Conservation (phyloP, 2,113 vertebrate species). For the Symphodus melops region DNA sequence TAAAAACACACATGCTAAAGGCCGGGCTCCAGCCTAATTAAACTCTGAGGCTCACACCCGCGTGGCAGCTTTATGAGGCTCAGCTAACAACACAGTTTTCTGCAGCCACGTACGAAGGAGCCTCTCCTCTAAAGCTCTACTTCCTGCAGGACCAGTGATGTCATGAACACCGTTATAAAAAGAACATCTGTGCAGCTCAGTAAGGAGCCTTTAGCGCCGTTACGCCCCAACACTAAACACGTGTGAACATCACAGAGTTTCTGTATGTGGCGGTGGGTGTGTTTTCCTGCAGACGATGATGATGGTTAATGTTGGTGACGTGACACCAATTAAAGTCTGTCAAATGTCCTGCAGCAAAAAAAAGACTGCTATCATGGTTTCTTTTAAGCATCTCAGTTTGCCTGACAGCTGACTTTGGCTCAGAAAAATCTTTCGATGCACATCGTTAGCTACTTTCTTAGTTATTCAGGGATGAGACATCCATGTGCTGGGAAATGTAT, state of each 20-base stretch:
- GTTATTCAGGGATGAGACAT: too few relatives aligned
- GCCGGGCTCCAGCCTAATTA: slow-evolving; percentile 30
- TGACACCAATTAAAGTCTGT: slow-evolving; percentile 6
- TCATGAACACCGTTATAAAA: slow-evolving; percentile 54
- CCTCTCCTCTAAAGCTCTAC: slow-evolving; percentile 27
- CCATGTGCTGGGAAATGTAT: too few relatives aligned
- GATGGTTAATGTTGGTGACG: slow-evolving; percentile 9
- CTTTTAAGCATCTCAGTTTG: neutral
- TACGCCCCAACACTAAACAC: slow-evolving; percentile 12
- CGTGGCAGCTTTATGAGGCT: slow-evolving; percentile 48
- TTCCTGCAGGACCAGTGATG: slow-evolving; percentile 51
- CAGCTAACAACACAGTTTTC: slow-evolving; percentile 43
- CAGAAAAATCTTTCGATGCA: neutral
- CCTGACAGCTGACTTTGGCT: neutral
- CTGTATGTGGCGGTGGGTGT: slow-evolving; percentile 3
- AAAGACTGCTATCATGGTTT: neutral
- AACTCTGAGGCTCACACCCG: slow-evolving; percentile 36
- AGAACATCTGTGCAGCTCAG: slow-evolving; percentile 60
- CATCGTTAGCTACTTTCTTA: neutral
- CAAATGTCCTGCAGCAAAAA: slow-evolving; percentile 8
- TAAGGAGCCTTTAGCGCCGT: slow-evolving; percentile 20
- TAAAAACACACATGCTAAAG: slow-evolving; percentile 26
- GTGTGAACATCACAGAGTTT: slow-evolving; percentile 12
- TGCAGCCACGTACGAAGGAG: slow-evolving; percentile 49
- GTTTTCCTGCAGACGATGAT: slow-evolving; percentile 17